Evolutionary conservation across 2,888 invertebrate species (phyloP).

Genomic region (Amphiduros pacificus): DNA sequence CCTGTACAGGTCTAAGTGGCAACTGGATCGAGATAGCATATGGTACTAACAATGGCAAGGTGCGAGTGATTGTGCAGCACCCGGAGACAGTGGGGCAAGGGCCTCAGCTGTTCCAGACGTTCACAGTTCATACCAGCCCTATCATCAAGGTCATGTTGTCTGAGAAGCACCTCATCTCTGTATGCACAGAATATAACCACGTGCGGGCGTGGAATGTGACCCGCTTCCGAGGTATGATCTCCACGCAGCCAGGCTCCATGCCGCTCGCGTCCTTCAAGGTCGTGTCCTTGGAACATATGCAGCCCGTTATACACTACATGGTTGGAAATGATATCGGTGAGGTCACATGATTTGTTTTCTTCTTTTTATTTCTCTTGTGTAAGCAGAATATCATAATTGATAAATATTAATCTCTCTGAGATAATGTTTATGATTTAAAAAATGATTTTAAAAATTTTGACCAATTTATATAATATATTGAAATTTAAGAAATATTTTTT

Average conservation of each 20-base stretch:
- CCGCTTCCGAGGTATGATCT: conserved; percentile 96
- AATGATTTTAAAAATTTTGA: neutral
- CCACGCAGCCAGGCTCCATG: conserved; percentile 96
- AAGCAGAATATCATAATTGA: neutral
- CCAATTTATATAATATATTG: too few species aligned
- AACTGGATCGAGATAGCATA: conserved; percentile 99
- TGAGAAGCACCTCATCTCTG: conserved; percentile 48
- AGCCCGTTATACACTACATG: conserved; percentile 59
- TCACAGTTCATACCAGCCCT: conserved; percentile 94
- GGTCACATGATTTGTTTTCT: too few species aligned
- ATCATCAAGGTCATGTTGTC: conserved; percentile 65
- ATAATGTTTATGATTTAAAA: neutral
- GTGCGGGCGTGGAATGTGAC: conserved; percentile 97
- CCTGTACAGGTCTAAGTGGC: conserved; percentile 87
- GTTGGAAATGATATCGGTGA: conserved; percentile 71
- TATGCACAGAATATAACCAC: conserved; percentile 95
- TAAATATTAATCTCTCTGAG: neutral
- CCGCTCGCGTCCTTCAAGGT: conserved; percentile 95
- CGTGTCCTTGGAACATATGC: conserved; percentile 74
- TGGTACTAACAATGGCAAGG: conserved; percentile 91
- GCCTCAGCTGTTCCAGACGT: conserved; percentile 96
- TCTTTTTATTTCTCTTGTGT: neutral
- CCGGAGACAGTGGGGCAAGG: conserved; percentile 98
- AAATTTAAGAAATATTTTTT: too few species aligned
- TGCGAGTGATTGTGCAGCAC: conserved; percentile 96